Evolutionary conservation across 2,888 invertebrate genomes (phyloP).

Genomic region (Salpingus planirostris): DNA sequence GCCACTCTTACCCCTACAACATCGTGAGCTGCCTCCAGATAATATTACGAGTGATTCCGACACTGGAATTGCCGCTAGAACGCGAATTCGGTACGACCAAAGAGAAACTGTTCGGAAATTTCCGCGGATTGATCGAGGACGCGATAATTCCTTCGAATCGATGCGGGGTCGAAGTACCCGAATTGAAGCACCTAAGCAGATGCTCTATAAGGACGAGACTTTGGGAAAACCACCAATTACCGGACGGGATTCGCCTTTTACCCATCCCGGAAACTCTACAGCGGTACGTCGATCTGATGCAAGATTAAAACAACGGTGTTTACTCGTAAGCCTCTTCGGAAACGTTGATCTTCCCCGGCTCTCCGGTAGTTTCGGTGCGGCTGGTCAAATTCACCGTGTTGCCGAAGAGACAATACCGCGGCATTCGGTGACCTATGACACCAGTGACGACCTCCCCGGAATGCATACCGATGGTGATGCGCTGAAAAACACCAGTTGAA

Average conservation of each 20-base stretch:
- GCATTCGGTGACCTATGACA: slow-evolving; percentile 91
- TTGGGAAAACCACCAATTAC: slow-evolving; percentile 62
- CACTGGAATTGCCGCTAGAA: no score
- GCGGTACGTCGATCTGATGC: slow-evolving; percentile 64
- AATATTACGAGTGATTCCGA: slow-evolving; percentile 55
- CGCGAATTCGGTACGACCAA: slow-evolving; percentile 9
- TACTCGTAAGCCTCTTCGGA: slow-evolving; percentile 87
- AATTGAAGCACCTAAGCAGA: slow-evolving; percentile 67
- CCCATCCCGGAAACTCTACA: slow-evolving; percentile 58
- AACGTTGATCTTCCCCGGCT: slow-evolving; percentile 81
- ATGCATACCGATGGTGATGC: slow-evolving; percentile 89
- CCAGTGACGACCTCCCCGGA: slow-evolving; percentile 92
- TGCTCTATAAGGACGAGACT: slow-evolving; percentile 59
- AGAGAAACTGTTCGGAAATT: slow-evolving; percentile 29
- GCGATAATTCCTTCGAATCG: slow-evolving; percentile 52
- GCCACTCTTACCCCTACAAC: slow-evolving; percentile 58
- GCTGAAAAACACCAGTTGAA: slow-evolving; percentile 49
- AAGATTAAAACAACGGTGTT: slow-evolving; percentile 47
- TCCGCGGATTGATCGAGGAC: slow-evolving; percentile 47
- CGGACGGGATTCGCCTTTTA: slow-evolving; percentile 61
- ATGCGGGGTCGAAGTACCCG: slow-evolving; percentile 55
- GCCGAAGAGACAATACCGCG: slow-evolving; percentile 86
- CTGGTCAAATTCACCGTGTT: slow-evolving; percentile 92
- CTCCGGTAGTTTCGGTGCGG: slow-evolving; percentile 87
- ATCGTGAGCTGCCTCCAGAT: slow-evolving; percentile 60